Base-by-base conservation (phyloP, 2,888 invertebrate genomes). In the Acleris holmiana region DNA sequence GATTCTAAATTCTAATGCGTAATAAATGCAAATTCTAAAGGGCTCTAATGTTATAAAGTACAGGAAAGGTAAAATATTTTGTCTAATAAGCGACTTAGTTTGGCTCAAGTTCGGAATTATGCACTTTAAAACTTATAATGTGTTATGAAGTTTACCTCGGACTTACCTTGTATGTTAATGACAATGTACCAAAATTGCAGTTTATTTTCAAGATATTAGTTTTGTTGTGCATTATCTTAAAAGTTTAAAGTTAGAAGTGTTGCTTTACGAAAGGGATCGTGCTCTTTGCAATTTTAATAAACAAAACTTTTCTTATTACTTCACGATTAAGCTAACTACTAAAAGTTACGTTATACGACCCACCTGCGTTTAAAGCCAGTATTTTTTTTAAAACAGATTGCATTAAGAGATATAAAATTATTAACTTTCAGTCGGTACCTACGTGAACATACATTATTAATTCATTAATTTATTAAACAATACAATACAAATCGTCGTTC, bases 11-110 rank as follows among this genome's bases (percentile, higher is more conserved):
- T 82, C 78, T 83, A 84, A 85, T 82, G 82, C 70, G 80, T 83
- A 86, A 86, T 87, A 83, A 82, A 88, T 87, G 87, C 85, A 87
- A 88, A 88, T 86, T 78, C 79, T 73, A 79, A 85, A 82, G 82
- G 87, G 82, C 80, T 54, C 77, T 79, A 77, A 78, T 76, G 76
- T 77, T 76, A 74, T 78, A 73, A 80, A 80, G 83, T 80, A 78
- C 74, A 75, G 73, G 74, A 71, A 76, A 85, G 83, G 86, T 86
- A 79, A 82, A 86, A 84, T 82, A 82, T 82, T 83, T 79, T 79
- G 78, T 74, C 73, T 74, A 71, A n/a, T 73, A 76, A 78, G 73
- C 76, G 70, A 66, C 66, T 56, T 65, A 70, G 67, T 75, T 69
- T 72, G 66, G 53, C 55, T 69, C 73, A 80, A 78, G 75, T 71